These are phyloP conservation scores for Brachystomella parvula DNA, from an alignment of 1,140 invertebrate species.

Conservation along the genomic window DNA sequence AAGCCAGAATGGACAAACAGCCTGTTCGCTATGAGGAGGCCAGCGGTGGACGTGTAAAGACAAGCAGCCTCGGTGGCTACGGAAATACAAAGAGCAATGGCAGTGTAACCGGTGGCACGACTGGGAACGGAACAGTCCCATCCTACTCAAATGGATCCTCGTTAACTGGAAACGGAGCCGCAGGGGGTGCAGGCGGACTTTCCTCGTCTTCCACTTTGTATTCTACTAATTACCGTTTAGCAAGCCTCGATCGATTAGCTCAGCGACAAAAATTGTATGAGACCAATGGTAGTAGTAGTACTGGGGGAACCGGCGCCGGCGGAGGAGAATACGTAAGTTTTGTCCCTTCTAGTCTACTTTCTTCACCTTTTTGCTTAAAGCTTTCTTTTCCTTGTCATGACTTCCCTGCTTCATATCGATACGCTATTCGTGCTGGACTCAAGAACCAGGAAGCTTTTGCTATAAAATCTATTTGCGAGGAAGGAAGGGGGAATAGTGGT, in stretches of 20 bases:
- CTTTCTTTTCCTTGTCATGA: background rate
- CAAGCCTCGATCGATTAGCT: conserved; percentile 61
- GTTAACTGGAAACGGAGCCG: conserved; percentile 28
- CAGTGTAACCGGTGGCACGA: conserved; percentile 10
- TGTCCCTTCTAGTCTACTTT: background rate
- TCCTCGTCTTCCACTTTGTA: conserved; percentile 18
- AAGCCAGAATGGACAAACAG: background rate
- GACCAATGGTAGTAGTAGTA: conserved; percentile 20
- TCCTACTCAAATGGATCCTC: conserved; percentile 34
- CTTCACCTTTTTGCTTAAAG: background rate
- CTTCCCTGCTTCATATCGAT: background rate
- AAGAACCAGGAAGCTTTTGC: background rate
- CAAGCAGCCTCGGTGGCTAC: background rate
- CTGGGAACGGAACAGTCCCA: conserved; percentile 9
- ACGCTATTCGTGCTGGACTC: background rate
- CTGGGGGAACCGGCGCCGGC: conserved; percentile 10
- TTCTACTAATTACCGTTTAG: conserved; percentile 41
- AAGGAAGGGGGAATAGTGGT: too few relatives aligned
- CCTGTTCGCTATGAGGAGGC: background rate
- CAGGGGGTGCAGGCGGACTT: background rate
- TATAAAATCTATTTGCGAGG: background rate
- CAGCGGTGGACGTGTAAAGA: conserved; percentile 1
- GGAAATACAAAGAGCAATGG: conserved; percentile 17
- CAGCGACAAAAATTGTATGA: conserved; percentile 62
- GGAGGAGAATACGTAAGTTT: conserved; percentile 30